phyloP scores from a whole-genome alignment of 2,113 vertebrate genomes.

The Hippoglossus stenolepis region DNA sequence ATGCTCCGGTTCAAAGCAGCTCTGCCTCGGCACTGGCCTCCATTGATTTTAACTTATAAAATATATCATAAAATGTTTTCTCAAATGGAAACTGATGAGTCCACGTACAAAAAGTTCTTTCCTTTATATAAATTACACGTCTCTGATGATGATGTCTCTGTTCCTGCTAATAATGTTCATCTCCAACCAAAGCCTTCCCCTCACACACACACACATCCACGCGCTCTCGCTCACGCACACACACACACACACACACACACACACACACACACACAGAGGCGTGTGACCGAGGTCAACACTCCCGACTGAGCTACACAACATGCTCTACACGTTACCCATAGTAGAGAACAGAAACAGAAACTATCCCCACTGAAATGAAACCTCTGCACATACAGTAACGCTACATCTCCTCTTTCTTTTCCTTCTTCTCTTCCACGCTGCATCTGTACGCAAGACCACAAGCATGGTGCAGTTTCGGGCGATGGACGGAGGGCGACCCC shows the following conservation, averaged over 20 bases:
- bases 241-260: constrained; percentile 12
- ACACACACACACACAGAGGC: constrained; percentile 14
- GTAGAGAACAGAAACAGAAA: constrained; percentile 61
- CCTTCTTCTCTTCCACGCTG: constrained; percentile 33
- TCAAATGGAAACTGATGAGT: constrained; percentile 73
- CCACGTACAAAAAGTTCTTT: constrained; percentile 77
- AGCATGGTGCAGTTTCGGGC: constrained; percentile 76
- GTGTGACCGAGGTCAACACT: constrained; percentile 11
- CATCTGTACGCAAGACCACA: constrained; percentile 77
- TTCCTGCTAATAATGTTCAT: constrained; percentile 70
- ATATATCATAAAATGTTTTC: constrained; percentile 80
- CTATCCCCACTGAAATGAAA: constrained; percentile 68
- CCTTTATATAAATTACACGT: constrained; percentile 76
- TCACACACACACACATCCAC: constrained; percentile 9
- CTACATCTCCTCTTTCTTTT: constrained; percentile 41
- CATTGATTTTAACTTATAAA: constrained; percentile 79
- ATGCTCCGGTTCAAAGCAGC: constrained; percentile 59
- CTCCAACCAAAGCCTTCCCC: constrained; percentile 50
- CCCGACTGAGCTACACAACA: constrained; percentile 85
- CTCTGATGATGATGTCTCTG: constrained; percentile 81
- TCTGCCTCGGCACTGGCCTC: constrained; percentile 20
- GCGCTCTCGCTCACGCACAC: neutral
- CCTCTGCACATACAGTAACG: constrained; percentile 76
- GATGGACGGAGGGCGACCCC: constrained; percentile 28
- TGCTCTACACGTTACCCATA: constrained; percentile 92